Evolutionary conservation across 2,888 invertebrate species (phyloP), one percentile per base, ranked within the genome.

Genomic region (Chalcis sispes): DNA sequence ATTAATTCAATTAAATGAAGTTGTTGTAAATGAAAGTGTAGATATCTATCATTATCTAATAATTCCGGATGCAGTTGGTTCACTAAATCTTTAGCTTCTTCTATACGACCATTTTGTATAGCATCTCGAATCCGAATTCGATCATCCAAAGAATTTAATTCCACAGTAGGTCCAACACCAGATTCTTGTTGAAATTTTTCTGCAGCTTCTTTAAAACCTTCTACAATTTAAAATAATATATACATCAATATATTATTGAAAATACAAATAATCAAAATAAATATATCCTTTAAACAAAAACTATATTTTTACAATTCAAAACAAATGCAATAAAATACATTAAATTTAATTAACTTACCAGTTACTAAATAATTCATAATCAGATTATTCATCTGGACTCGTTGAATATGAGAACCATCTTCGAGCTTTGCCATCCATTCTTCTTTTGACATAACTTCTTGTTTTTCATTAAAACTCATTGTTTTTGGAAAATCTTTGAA

Each of bases 311-410:
- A n/a, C n/a, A n/a, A n/a, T n/a, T n/a, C 5, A 36, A 7, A 62
- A 62, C 8, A 46, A 66, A 56, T 64, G 61, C 32, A 66, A 65
- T 75, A 20, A 29, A 70, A 56, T n/a, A n/a, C n/a, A 27, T 56
- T 15, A 42, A 27, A 40, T 59, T 29, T 36, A 2, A 36, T 36
- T n/a, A 67, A 72, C 85, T 89, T 89, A 97, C 97, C 98, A 90
- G 97, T 98, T 54, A 98, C 97, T 85, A 99, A 92, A 90, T 99
- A 99, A 90, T 99, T 98, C 98, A 99, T 98, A 81, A 99, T 97
- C 80, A 99, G 91, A 89, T 96, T 95, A 89, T 99, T 98, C 96
- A 99, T 98, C 84, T 97, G 96, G 52, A 95, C 93, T 82, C 97
- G 92, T 71, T 96, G 96, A 82, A 97, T 94, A 83, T 96, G 95